Percentiles rank a stretch among this genome's conserved stretches.
These are phyloP conservation scores for Nettapus auritus DNA, from an alignment of 2,113 vertebrate species.

Conservation along the genomic window DNA sequence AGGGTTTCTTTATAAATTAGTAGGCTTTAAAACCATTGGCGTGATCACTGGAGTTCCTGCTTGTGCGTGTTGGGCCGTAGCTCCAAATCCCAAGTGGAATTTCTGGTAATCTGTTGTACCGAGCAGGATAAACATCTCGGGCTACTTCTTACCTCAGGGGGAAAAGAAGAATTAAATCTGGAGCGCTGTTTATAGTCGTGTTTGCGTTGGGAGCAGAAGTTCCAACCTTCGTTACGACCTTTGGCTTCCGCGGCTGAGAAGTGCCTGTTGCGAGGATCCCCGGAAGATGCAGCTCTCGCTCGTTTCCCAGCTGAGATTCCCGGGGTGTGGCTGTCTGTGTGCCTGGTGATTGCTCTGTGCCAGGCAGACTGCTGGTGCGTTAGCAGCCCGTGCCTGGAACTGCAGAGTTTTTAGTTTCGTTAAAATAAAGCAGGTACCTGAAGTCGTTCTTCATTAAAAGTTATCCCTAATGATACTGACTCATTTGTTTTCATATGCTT, in stretches of 20 bases:
- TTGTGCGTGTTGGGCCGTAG: accelerated
- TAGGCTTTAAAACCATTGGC: accelerated
- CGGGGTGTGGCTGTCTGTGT: conserved; percentile 44
- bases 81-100: conserved; percentile 26
- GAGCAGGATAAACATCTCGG: background rate
- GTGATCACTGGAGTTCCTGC: background rate
- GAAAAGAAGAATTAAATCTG: background rate
- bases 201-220: background rate
- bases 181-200: background rate
- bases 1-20: background rate
- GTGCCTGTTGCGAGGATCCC: conserved; percentile 27
- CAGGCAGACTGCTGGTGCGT: background rate
- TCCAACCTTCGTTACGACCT: conserved; percentile 50
- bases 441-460: background rate
- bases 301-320: background rate
- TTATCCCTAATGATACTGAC: accelerated
- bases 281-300: background rate
- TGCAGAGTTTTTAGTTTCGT: background rate
- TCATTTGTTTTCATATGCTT: background rate
- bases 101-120: background rate
- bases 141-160: background rate
- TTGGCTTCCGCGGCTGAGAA: conserved; percentile 46
- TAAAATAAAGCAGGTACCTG: background rate
- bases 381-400: background rate
- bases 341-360: background rate